These are phyloP conservation scores for Chelidonichthys spinosus DNA, from an alignment of 2,797 vertebrate genomes.

Conservation along the genomic window DNA sequence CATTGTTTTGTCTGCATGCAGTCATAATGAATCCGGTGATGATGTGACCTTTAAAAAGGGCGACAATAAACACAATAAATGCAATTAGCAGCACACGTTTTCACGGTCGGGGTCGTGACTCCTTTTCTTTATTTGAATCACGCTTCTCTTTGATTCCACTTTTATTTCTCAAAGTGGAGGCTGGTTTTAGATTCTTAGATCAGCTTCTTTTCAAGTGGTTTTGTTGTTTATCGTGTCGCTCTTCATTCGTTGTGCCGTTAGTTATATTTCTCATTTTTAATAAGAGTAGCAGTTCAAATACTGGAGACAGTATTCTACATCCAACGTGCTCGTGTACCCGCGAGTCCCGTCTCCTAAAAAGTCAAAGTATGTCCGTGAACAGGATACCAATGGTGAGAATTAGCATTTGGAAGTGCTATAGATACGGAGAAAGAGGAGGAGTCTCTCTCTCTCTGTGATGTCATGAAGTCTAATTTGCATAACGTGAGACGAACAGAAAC, in stretches of 20 bases:
- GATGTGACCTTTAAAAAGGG: background rate
- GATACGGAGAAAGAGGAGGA: no score
- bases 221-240: background rate
- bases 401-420: no score
- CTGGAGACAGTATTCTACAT: no score
- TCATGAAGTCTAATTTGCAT: background rate
- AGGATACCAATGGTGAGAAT: no score
- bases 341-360: no score
- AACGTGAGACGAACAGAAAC: background rate
- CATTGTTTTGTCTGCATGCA: background rate
- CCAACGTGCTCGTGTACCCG: no score
- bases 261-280: no score
- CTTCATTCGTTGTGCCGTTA: background rate
- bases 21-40: background rate
- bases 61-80: constrained; percentile 4
- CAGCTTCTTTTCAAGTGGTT: background rate
- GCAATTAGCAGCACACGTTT: background rate
- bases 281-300: no score
- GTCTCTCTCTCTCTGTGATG: background rate
- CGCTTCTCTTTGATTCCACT: background rate
- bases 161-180: background rate
- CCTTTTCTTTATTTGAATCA: background rate
- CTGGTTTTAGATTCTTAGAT: background rate
- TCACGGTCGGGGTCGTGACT: background rate
- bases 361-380: no score